Conservation (phyloP, 1,140 invertebrate species). For the Halesus radiatus region DNA sequence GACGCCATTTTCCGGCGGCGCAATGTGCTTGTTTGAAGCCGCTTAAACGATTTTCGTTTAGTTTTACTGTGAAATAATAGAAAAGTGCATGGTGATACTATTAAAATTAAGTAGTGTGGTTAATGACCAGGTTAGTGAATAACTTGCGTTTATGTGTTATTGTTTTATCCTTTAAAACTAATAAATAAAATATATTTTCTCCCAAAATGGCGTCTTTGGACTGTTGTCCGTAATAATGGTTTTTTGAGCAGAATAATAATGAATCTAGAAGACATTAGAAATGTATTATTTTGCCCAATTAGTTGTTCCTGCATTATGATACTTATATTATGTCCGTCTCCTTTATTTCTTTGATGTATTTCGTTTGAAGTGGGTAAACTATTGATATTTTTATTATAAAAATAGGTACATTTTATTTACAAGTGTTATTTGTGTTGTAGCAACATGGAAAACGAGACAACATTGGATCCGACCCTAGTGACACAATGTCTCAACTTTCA, state of each 20-base stretch:
- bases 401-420: too few species aligned
- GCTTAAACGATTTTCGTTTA: not conserved
- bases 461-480: constrained; percentile 78
- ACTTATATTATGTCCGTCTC: too few species aligned
- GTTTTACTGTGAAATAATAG: constrained; percentile 12
- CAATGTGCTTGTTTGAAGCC: constrained; percentile 27
- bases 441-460: constrained; percentile 52
- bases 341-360: too few species aligned
- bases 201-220: constrained; percentile 28
- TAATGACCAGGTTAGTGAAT: constrained; percentile 5
- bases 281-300: too few species aligned
- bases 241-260: too few species aligned
- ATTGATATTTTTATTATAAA: too few species aligned
- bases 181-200: too few species aligned
- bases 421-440: constrained; percentile 18
- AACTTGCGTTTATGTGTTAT: not conserved
- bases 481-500: constrained; percentile 84
- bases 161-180: not conserved
- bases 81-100: not conserved
- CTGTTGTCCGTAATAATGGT: not conserved
- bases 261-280: too few species aligned
- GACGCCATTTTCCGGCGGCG: constrained; percentile 41
- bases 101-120: not conserved
- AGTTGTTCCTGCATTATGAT: too few species aligned
- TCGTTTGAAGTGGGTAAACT: too few species aligned